Evolutionary conservation across 2,797 vertebrate species (phyloP).

Genomic region (Ispidina lecontei): DNA sequence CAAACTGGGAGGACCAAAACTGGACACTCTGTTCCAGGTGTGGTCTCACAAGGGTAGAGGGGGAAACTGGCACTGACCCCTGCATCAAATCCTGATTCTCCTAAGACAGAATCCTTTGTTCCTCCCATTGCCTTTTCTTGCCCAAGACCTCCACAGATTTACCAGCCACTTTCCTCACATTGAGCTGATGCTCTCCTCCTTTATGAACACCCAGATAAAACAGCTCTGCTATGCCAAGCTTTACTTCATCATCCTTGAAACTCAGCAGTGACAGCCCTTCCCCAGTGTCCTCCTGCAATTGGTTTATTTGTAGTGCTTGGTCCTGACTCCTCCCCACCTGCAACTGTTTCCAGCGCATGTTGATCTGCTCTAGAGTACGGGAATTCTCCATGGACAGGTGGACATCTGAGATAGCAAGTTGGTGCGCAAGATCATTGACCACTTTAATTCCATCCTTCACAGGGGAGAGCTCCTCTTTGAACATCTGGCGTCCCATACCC

Average conservation of each 20-base stretch:
- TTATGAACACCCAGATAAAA: background rate
- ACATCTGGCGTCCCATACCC: conserved; percentile 80
- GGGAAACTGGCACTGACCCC: background rate
- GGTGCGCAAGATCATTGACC: conserved; percentile 94
- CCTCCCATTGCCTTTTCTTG: background rate
- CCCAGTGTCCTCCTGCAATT: background rate
- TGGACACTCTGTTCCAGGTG: no score
- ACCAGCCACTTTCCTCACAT: background rate
- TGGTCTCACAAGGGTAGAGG: no score
- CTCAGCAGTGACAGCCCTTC: background rate
- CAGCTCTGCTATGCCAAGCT: background rate
- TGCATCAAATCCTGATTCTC: background rate
- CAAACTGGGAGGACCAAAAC: no score
- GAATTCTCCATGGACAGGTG: conserved; percentile 97
- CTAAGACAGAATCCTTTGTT: background rate
- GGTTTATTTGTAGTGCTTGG: background rate
- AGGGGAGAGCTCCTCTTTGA: conserved; percentile 93
- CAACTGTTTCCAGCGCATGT: conserved; percentile 93
- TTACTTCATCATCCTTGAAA: background rate
- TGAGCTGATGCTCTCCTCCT: background rate
- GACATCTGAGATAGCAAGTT: conserved; percentile 95
- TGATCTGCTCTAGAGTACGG: conserved; percentile 91
- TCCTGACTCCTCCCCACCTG: conserved; percentile 82
- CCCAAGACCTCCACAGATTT: background rate
- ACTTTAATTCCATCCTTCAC: conserved; percentile 95